Evolutionary conservation across 2,888 invertebrate genomes (phyloP).

Genomic region (Brachyptera putata): DNA sequence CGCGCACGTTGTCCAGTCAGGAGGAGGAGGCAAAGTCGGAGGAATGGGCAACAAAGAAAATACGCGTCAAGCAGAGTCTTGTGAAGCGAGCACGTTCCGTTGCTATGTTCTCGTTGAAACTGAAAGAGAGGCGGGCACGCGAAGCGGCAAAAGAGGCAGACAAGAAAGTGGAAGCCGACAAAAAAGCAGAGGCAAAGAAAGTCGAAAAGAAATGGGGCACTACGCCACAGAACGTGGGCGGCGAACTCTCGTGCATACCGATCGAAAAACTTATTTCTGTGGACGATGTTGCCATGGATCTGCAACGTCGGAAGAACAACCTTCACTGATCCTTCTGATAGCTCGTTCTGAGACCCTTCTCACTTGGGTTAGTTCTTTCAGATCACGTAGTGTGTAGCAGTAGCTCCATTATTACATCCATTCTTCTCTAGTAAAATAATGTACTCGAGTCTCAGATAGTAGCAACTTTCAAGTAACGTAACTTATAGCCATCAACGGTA

Average conservation of each 20-base stretch:
- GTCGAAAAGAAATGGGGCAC: slow-evolving; percentile 35
- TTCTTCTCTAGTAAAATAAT: slow-evolving; percentile 23
- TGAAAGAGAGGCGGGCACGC: slow-evolving; percentile 71
- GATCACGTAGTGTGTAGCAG: too few relatives aligned
- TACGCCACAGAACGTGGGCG: slow-evolving; percentile 60
- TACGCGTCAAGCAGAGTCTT: slow-evolving; percentile 64
- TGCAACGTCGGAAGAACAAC: slow-evolving; percentile 33
- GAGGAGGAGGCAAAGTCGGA: slow-evolving; percentile 44
- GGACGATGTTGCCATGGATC: slow-evolving; percentile 46
- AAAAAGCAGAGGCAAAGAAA: slow-evolving; percentile 29
- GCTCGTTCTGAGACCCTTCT: background rate
- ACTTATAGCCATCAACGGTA: background rate
- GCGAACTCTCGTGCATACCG: slow-evolving; percentile 78
- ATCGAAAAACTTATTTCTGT: slow-evolving; percentile 66
- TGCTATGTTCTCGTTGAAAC: slow-evolving; percentile 77
- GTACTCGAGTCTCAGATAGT: background rate
- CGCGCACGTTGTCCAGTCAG: slow-evolving; percentile 54
- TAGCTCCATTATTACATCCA: too few relatives aligned
- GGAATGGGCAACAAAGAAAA: slow-evolving; percentile 54
- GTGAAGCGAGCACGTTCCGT: slow-evolving; percentile 82
- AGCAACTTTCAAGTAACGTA: background rate
- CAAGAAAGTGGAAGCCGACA: slow-evolving; percentile 51
- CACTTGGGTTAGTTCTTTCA: background rate
- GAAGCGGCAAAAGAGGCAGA: slow-evolving; percentile 66
- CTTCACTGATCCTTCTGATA: slow-evolving; percentile 4